Evolutionary conservation across 2,797 vertebrate species (phyloP), one percentile per base, ranked within the genome.

Genomic region (Anabacerthia variegaticeps): DNA sequence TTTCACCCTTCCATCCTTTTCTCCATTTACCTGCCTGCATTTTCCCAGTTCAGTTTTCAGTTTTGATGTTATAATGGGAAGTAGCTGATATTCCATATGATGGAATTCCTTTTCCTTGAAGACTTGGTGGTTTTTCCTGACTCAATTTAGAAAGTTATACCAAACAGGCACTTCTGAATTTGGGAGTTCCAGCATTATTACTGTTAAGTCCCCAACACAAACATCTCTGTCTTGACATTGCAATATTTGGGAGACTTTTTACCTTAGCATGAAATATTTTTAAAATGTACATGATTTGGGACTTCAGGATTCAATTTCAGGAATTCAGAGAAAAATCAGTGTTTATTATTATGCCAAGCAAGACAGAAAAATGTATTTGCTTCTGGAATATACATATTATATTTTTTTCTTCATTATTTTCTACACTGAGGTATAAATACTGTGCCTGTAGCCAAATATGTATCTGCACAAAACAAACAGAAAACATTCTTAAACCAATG

Each of bases 391-490:
- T 89, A 94, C 72, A 89, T 92, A 97, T 96, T 97, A 97, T 97
- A 94, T 84, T 97, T 96, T 96, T 86, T 96, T 96, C 94, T 54
- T 51, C 49, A 96, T 97, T 97, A 97, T 97, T 97, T 95, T 94
- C 78, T 95, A 77, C 93, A 74, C 67, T 82, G 41, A 95, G 95
- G 69, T 93, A 97, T 88, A 96, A 97, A 97, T 95, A 92, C 81
- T 89, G 44, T 74, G 95, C 97, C 97, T 92, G 89, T 89, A 95
- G 96, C 88, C 96, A 98, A 97, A 97, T 96, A 92, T 87, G 95
- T 96, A 97, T 97, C 95, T 85, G 89, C 72, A 93, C 95, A 96
- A 97, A 97, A 97, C 97, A 97, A 98, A 98, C 81, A 98, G 94
- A 97, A 98, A 97, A 96, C 84, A 95, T 97, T 96, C 96, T 91